These are phyloP conservation scores for Lathronympha strigana DNA, from an alignment of 2,888 invertebrate genomes.

Conservation along the genomic window DNA sequence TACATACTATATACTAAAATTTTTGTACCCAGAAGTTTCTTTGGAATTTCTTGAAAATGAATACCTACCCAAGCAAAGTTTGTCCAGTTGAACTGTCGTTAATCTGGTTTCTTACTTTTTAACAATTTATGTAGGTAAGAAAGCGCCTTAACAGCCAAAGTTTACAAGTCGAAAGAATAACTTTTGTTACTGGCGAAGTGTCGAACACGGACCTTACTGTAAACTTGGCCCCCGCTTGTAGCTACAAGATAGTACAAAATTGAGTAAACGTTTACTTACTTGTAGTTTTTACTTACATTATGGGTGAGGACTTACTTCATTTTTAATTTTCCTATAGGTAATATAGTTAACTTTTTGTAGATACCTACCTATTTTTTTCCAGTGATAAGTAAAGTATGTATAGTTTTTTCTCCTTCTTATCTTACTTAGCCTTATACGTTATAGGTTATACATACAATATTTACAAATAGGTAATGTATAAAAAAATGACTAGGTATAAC, in stretches of 20 bases:
- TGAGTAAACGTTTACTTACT: background rate
- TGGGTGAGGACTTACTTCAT: too few relatives aligned
- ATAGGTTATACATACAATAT: too few relatives aligned
- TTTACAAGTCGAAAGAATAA: slow-evolving; percentile 57
- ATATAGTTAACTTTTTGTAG: too few relatives aligned
- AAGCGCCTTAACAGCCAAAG: slow-evolving; percentile 56
- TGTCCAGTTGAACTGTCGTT: slow-evolving; percentile 60
- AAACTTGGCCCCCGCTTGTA: slow-evolving; percentile 31
- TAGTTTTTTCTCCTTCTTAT: too few relatives aligned
- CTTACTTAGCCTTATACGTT: too few relatives aligned
- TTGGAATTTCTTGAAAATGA: slow-evolving; percentile 44
- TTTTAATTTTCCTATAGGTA: too few relatives aligned
- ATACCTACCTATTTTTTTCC: too few relatives aligned
- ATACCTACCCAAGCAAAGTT: too few relatives aligned
- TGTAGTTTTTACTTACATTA: background rate
- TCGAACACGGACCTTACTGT: slow-evolving; percentile 27
- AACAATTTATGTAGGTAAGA: slow-evolving; percentile 46
- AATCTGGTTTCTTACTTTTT: slow-evolving; percentile 62
- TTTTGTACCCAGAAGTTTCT: slow-evolving; percentile 39
- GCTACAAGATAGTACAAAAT: background rate
- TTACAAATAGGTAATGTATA: too few relatives aligned
- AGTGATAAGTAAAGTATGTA: too few relatives aligned
- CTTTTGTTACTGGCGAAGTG: slow-evolving; percentile 44
- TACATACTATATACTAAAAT: slow-evolving; percentile 4
- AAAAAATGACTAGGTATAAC: too few relatives aligned